Conservation (phyloP, 2,888 invertebrate species). For the Polymixis flavicincta region DNA sequence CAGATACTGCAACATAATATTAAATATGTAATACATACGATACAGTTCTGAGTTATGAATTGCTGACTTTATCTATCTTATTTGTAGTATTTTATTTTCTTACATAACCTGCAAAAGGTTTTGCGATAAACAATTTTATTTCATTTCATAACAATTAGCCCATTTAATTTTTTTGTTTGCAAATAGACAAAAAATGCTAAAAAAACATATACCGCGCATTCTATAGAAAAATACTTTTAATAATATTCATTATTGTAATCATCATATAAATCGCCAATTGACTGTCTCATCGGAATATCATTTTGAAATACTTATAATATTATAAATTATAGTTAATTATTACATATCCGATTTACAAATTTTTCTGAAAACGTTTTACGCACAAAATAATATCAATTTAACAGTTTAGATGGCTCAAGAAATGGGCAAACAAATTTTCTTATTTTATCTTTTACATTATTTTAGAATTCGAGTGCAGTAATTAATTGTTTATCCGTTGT, state of each 20-base stretch:
- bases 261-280: constrained; percentile 63
- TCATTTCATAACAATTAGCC: no score
- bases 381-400: constrained; percentile 76
- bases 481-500: constrained; percentile 76
- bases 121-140: no score
- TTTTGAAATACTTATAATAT: constrained; percentile 67
- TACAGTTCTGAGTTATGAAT: no score
- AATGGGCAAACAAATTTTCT: constrained; percentile 40
- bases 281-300: constrained; percentile 81
- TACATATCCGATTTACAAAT: constrained; percentile 83
- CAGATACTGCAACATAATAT: no score
- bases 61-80: no score
- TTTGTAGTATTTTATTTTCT: no score
- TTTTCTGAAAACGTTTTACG: constrained; percentile 80
- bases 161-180: constrained; percentile 25
- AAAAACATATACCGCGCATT: constrained; percentile 49
- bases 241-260: constrained; percentile 35
- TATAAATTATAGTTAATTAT: constrained; percentile 61
- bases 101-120: no score
- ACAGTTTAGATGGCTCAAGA: constrained; percentile 68
- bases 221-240: constrained; percentile 31
- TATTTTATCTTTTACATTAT: constrained; percentile 43
- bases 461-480: constrained; percentile 57
- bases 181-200: constrained; percentile 51
- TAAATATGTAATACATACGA: no score